A percentile compares a stretch with the other conserved stretches of the same genome.
phyloP scores from a whole-genome alignment of 2,888 invertebrate genomes.

The Helleia helle region DNA sequence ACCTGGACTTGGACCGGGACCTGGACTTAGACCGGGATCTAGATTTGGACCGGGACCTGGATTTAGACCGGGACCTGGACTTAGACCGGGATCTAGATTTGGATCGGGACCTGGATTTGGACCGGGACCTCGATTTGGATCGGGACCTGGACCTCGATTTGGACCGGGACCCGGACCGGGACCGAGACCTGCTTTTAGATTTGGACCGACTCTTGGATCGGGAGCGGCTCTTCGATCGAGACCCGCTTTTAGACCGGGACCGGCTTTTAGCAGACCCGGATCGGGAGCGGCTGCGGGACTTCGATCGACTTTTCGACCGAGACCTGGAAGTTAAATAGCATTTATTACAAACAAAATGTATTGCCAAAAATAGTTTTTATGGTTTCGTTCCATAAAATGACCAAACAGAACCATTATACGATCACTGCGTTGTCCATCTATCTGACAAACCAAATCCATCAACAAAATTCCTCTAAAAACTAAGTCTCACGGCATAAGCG shows the following conservation, averaged over 20 bases:
- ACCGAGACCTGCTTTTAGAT: conserved; percentile 43
- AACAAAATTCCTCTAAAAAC: too few species aligned
- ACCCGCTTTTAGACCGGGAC: conserved; percentile 41
- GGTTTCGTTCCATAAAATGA: too few species aligned
- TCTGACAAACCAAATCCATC: too few species aligned
- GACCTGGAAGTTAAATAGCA: conserved; percentile 40
- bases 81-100: conserved; percentile 45
- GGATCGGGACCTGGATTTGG: too few species aligned
- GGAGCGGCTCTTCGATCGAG: conserved; percentile 40
- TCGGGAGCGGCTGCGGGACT: conserved; percentile 39
- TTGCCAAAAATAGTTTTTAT: too few species aligned
- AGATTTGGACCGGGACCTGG: conserved; percentile 39
- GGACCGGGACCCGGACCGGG: conserved; percentile 40
- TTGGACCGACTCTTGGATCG: conserved; percentile 32
- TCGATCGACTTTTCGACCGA: conserved; percentile 40
- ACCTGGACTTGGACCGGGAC: conserved; percentile 46
- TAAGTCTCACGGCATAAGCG: too few species aligned
- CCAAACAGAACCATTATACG: too few species aligned
- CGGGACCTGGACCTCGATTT: conserved; percentile 35
- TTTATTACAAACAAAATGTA: too few species aligned
- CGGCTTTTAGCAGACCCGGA: conserved; percentile 32
- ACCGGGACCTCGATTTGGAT: conserved; percentile 40
- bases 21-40: conserved; percentile 40
- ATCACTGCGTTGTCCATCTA: too few species aligned
- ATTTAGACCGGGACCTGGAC: conserved; percentile 43